These are phyloP conservation scores for Pachydiplax longipennis DNA, from an alignment of 2,888 invertebrate species.

Conservation along the genomic window DNA sequence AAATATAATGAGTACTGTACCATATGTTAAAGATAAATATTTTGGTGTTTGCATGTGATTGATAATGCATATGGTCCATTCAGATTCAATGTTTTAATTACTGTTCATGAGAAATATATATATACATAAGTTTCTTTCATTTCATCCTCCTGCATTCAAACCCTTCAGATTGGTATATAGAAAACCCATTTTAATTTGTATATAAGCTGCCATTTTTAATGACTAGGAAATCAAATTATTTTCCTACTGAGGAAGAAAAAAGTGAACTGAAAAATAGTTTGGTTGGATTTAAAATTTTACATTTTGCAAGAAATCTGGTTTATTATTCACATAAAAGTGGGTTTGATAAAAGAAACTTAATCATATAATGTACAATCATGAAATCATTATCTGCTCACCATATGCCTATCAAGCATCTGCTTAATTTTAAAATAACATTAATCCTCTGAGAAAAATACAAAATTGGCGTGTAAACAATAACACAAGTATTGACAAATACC, in stretches of 20 bases:
- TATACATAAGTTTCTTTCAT: background rate
- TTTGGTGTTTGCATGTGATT: constrained; percentile 43
- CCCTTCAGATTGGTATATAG: background rate
- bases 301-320: background rate
- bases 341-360: constrained; percentile 19
- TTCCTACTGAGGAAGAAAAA: constrained; percentile 5
- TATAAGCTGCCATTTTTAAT: background rate
- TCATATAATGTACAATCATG: constrained; percentile 35
- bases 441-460: constrained; percentile 43
- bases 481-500: constrained; percentile 47
- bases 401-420: constrained; percentile 45
- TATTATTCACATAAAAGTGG: constrained; percentile 13
- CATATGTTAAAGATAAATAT: constrained; percentile 42
- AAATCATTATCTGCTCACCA: constrained; percentile 44
- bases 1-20: constrained; percentile 29
- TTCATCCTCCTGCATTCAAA: background rate
- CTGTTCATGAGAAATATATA: background rate
- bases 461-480: constrained; percentile 44
- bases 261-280: background rate
- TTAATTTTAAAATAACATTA: constrained; percentile 45
- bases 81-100: background rate
- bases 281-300: background rate
- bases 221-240: background rate
- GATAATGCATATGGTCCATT: constrained; percentile 41
- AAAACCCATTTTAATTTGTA: background rate